These are phyloP conservation scores for Ectobius pallidus DNA, from an alignment of 2,888 invertebrate species.

Conservation along the genomic window DNA sequence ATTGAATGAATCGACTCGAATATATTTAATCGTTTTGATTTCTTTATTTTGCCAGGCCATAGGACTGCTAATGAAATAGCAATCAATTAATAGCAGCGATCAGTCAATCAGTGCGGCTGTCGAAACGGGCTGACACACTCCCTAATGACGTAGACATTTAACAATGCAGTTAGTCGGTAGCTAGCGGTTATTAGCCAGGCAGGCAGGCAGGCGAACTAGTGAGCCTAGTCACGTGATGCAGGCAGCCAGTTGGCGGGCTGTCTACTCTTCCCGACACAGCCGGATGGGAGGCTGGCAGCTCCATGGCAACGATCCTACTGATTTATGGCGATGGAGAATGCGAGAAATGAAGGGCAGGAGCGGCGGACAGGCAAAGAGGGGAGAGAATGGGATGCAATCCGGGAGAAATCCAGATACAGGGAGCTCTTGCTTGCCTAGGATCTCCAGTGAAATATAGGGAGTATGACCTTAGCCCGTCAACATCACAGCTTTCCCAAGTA, in stretches of 20 bases:
- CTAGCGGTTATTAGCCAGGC: no score
- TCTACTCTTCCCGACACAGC: neutral
- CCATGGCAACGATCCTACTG: conserved; percentile 30
- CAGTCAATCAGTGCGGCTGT: no score
- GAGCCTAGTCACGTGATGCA: neutral
- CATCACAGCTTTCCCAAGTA: neutral
- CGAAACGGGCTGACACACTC: no score
- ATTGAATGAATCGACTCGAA: no score
- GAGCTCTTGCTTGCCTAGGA: neutral
- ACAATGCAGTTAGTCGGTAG: neutral
- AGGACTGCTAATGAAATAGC: no score
- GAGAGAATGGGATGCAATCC: conserved; percentile 25
- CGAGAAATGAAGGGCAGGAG: conserved; percentile 30
- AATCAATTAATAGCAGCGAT: no score
- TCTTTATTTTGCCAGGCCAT: no score
- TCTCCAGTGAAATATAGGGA: neutral
- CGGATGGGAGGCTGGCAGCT: conserved; percentile 21
- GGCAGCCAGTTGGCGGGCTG: neutral
- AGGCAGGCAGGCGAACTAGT: neutral
- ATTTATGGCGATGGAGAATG: conserved; percentile 33
- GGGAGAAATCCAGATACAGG: conserved; percentile 23
- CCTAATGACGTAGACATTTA: neutral
- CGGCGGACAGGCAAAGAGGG: conserved; percentile 9
- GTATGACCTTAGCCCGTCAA: conserved; percentile 7
- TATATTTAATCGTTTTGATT: no score